Evolutionary conservation across 1,140 invertebrate genomes (phyloP), one percentile per base, ranked within the genome.

Genomic region (Cyclina sinensis): DNA sequence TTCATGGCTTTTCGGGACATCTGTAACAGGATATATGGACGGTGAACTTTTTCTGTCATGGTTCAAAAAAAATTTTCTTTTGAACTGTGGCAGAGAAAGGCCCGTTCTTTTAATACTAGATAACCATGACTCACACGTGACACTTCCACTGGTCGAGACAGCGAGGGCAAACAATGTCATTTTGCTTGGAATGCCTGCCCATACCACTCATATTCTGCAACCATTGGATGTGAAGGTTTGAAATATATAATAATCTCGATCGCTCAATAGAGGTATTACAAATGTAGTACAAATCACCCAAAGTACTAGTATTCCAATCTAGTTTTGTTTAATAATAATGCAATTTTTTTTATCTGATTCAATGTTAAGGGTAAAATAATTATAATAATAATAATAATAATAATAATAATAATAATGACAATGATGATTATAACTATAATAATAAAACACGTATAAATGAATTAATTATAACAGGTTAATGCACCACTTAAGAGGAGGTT

Each of bases 111-210:
- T 90, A 39, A 9, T 88, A 59, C 35, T 90, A 7, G 89, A 88
- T 51, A 90, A 96, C 90, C 95, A 95, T 89, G 90, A 91, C 27
- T 92, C 88, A 30, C 95, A 96, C 88, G 70, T 94, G 5, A 70
- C 39, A 35, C 76, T 94, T 82, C 89, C 91, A 65, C 76, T 86
- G 78, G 82, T 93, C 12, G 91, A 94, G 78, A 93, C 21, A 30
- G 89, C 90, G 24, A 83, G 76, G 32, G 81, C 57, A n/a, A 90
- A 91, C 80, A 46, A 65, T 21, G 68, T 90, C 18, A 54, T 78
- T 18, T 24, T 91, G 12, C 24, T 91, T 9, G 46, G 70, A 2
- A 59, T 88, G 39, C 89, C 90, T 27, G 79, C 84, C 21, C 89
- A 91, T 51, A 83, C 89, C 46, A 82, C 57, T 12, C 84, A 88